Base-by-base conservation (phyloP, 2,888 invertebrate species). In the Agriopis aurantiaria region DNA sequence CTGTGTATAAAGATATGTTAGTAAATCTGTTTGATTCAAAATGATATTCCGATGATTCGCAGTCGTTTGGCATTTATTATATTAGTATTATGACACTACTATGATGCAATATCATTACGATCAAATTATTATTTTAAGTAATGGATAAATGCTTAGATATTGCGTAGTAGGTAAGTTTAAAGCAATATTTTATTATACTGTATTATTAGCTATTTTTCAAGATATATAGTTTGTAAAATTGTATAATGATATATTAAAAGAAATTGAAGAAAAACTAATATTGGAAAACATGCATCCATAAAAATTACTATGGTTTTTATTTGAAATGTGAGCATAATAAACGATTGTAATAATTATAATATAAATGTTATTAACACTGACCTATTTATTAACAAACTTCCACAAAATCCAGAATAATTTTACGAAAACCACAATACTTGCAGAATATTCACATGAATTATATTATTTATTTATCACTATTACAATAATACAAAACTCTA, bases 401-500 rank as follows among this genome's bases (percentile, higher is more conserved):
- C 65, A 71, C 40, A 71, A 62, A 70, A 59, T 60, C 43, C 12
- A 7, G 52, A 65, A 63, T 41, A 59, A 62, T 45, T 67, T 51
- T 46, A 70, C 55, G 67, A 64, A 69, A 72, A 66, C 45, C 17
- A 65, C 65, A 73, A 68, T 61, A 65, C 68, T 46, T 8, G 56
- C 56, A 65, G 51, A 67, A 71, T 72, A 76, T 77, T 76, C 75
- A 83, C 81, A 84, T 80, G 80, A 84, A 86, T 68, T 79, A 87
- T 85, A 84, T 41, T 79, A 81, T 49, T 43, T 61, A 69, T 55
- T 68, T 68, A 76, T 82, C 85, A 60, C n/a, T 51, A 55, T 65
- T 57, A 65, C 17, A 61, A 56, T 81, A 80, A 83, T 89, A 91
- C 86, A 91, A 92, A 92, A 93, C 77, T 85, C 89, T 91, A 92